phyloP scores from a whole-genome alignment of 2,888 invertebrate species.

The Drosophila atripex region DNA sequence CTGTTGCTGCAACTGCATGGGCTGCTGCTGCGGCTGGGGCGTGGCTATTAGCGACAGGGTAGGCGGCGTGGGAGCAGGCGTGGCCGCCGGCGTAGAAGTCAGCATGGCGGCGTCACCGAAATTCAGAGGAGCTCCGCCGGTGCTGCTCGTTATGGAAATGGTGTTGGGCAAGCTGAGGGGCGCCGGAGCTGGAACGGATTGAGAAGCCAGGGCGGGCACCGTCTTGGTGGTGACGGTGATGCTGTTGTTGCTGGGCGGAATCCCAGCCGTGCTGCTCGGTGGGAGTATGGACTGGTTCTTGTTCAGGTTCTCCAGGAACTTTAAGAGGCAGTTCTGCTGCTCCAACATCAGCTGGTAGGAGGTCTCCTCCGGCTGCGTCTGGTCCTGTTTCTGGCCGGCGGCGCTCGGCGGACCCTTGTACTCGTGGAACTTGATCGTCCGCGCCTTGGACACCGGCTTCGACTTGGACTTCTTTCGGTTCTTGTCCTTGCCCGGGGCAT shows the following conservation, averaged over 20 bases:
- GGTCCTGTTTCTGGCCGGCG: conserved; percentile 88
- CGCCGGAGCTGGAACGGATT: conserved; percentile 39
- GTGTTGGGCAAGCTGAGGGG: conserved; percentile 56
- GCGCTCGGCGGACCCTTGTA: conserved; percentile 95
- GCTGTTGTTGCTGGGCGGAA: conserved; percentile 39
- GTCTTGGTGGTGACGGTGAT: conserved; percentile 73
- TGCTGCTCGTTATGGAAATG: conserved; percentile 71
- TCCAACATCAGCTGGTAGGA: conserved; percentile 96
- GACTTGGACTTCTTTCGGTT: conserved; percentile 92
- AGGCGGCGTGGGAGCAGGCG: conserved; percentile 51
- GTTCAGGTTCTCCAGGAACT: conserved; percentile 92
- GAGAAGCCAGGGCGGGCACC: conserved; percentile 60
- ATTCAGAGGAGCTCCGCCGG: conserved; percentile 38
- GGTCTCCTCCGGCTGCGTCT: conserved; percentile 87
- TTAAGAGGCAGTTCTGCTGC: conserved; percentile 94
- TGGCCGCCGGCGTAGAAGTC: conserved; percentile 21
- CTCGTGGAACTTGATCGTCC: conserved; percentile 98
- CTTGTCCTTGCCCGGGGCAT: conserved; percentile 90
- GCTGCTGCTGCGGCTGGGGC: conserved; percentile 46
- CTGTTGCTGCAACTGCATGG: conserved; percentile 7
- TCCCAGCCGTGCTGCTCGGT: conserved; percentile 30
- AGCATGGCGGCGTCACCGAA: conserved; percentile 54
- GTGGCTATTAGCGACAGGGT: conserved; percentile 75
- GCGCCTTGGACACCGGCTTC: conserved; percentile 91
- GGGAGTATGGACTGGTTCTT: conserved; percentile 93